A percentile compares a stretch with the other conserved stretches of the same genome.
These are phyloP conservation scores for Planococcus citri DNA, from an alignment of 1,140 invertebrate species.

Conservation along the genomic window DNA sequence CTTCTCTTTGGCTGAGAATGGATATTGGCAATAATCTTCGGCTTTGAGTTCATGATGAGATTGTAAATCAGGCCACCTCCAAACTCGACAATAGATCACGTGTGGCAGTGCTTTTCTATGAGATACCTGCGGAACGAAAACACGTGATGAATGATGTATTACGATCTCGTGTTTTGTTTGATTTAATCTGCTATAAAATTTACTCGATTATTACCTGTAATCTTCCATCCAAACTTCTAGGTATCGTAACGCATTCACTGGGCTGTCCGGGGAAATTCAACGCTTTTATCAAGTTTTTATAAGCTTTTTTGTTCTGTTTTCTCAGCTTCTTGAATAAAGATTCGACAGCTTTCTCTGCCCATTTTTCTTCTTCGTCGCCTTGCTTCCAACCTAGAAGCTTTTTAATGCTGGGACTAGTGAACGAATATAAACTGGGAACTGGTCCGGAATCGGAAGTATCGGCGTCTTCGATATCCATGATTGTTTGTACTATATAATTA, in stretches of 20 bases:
- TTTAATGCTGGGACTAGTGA: conserved; percentile 48
- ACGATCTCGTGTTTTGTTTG: background rate
- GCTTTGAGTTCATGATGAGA: conserved; percentile 94
- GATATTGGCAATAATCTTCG: conserved; percentile 81
- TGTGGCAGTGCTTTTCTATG: conserved; percentile 91
- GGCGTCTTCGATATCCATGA: background rate
- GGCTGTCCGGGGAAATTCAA: conserved; percentile 82
- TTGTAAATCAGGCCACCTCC: conserved; percentile 95
- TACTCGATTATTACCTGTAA: conserved; percentile 51
- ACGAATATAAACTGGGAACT: background rate
- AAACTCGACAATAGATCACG: conserved; percentile 95
- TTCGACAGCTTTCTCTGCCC: conserved; percentile 98
- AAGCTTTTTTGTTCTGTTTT: conserved; percentile 76
- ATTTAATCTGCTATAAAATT: background rate
- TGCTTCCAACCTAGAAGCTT: conserved; percentile 96
- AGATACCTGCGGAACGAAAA: conserved; percentile 50
- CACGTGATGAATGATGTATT: background rate
- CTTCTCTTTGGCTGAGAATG: conserved; percentile 89
- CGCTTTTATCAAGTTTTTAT: conserved; percentile 90
- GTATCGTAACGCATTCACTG: conserved; percentile 96
- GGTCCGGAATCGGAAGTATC: background rate
- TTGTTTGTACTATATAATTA: too few species aligned
- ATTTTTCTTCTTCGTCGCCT: conserved; percentile 96
- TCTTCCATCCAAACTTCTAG: conserved; percentile 84
- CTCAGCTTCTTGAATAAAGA: conserved; percentile 96